Evolutionary conservation across 2,113 vertebrate species (phyloP).

Genomic region (Odontophorus gujanensis): DNA sequence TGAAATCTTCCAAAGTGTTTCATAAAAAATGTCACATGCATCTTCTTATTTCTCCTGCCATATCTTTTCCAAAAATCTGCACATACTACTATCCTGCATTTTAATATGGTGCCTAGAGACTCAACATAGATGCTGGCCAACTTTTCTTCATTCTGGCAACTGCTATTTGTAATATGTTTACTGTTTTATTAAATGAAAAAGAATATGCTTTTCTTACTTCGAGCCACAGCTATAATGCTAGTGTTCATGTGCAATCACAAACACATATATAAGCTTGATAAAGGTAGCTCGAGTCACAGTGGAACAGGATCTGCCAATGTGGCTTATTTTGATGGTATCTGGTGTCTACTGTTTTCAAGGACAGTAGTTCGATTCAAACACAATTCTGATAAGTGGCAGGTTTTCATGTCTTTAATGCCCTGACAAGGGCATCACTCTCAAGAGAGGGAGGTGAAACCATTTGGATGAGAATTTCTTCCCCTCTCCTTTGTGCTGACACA

Average conservation of each 20-base stretch:
- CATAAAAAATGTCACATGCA: background rate
- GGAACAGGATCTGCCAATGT: constrained; percentile 59
- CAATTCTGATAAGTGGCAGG: constrained; percentile 81
- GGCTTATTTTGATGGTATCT: constrained; percentile 76
- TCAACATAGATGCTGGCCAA: background rate
- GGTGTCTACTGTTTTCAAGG: constrained; percentile 80
- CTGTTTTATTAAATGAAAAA: constrained; percentile 32
- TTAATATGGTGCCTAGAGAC: background rate
- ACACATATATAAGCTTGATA: constrained; percentile 11
- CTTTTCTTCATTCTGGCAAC: constrained; percentile 32
- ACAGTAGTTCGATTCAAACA: constrained; percentile 81
- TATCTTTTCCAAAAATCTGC: background rate
- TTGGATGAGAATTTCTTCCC: constrained; percentile 73
- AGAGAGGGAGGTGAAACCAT: constrained; percentile 79
- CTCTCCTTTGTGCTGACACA: constrained; percentile 78
- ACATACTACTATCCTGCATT: background rate
- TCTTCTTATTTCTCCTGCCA: background rate
- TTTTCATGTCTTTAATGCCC: constrained; percentile 81
- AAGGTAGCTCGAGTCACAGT: constrained; percentile 49
- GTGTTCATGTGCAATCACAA: background rate
- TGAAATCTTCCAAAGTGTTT: constrained; percentile 29
- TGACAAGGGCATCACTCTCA: constrained; percentile 84
- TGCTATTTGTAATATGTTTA: constrained; percentile 6
- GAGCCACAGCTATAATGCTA: background rate
- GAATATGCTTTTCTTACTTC: constrained; percentile 24